phyloP scores from a whole-genome alignment of 2,797 vertebrate species.

The Pseudotriccus pelzelni region DNA sequence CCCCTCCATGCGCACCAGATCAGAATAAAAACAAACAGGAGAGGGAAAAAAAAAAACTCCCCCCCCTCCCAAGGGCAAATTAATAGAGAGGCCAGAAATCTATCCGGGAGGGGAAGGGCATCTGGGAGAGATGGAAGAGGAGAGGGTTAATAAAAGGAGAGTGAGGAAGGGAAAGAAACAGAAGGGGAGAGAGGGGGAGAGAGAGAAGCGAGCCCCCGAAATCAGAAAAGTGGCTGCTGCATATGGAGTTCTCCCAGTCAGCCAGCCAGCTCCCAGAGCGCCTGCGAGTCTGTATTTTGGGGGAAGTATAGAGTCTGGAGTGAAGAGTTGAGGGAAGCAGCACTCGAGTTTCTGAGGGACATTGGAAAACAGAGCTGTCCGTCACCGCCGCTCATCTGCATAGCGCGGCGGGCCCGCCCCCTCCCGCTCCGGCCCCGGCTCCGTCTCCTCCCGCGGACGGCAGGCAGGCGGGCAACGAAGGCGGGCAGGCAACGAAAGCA shows the following conservation, averaged over 20 bases:
- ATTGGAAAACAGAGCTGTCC: slow-evolving; percentile 91
- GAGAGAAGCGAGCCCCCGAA: slow-evolving; percentile 73
- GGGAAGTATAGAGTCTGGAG: slow-evolving; percentile 82
- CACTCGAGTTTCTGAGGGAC: slow-evolving; percentile 89
- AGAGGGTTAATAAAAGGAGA: slow-evolving; percentile 6
- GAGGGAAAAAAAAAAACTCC: background rate
- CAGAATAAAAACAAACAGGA: slow-evolving; percentile 37
- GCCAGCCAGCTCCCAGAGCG: slow-evolving; percentile 86
- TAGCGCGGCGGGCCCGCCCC: slow-evolving; percentile 86
- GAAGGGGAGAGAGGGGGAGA: slow-evolving; percentile 11
- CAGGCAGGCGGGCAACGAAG: background rate
- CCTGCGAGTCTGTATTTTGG: slow-evolving; percentile 86
- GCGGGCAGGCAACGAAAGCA: slow-evolving; percentile 18
- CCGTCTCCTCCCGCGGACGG: background rate
- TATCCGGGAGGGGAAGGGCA: background rate
- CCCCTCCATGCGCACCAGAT: slow-evolving; percentile 23
- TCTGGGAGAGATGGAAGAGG: background rate
- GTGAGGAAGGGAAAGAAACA: slow-evolving; percentile 24
- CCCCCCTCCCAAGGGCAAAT: background rate
- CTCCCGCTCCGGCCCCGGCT: slow-evolving; percentile 10
- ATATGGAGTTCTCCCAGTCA: slow-evolving; percentile 79
- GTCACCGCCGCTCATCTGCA: slow-evolving; percentile 93
- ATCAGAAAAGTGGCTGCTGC: slow-evolving; percentile 83
- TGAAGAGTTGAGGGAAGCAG: slow-evolving; percentile 89
- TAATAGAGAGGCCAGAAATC: slow-evolving; percentile 18